Evolutionary conservation across 2,113 vertebrate genomes (phyloP).

Genomic region (Thunnus maccoyii): DNA sequence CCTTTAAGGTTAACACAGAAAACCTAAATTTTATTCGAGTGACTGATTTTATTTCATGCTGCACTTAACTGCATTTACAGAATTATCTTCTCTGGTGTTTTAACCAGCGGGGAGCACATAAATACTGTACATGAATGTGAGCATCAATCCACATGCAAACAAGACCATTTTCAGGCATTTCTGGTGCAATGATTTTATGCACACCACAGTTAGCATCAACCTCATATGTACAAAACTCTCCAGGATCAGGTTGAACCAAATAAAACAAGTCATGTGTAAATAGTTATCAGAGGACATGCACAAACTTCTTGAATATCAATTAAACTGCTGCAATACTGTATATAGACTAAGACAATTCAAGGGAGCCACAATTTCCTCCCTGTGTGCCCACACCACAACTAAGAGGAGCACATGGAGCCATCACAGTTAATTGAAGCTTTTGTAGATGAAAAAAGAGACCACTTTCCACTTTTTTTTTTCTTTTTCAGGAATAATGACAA

Average conservation of each 20-base stretch:
- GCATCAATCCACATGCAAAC: background rate
- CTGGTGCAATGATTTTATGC: background rate
- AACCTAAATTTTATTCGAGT: constrained; percentile 30
- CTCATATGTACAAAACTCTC: background rate
- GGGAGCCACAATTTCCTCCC: constrained; percentile 9
- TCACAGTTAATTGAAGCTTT: constrained; percentile 59
- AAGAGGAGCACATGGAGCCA: constrained; percentile 26
- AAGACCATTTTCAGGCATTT: background rate
- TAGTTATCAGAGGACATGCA: constrained; percentile 5
- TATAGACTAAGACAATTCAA: constrained; percentile 33
- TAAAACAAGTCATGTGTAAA: background rate
- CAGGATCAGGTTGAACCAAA: background rate
- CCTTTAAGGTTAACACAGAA: background rate
- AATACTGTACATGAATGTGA: background rate
- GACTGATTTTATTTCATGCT: constrained; percentile 34
- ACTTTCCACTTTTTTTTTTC: constrained; percentile 2
- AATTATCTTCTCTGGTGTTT: background rate
- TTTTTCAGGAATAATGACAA: constrained; percentile 43
- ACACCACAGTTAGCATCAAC: background rate
- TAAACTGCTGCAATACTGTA: constrained; percentile 25
- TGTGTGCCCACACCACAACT: constrained; percentile 14
- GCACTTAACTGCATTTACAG: constrained; percentile 18
- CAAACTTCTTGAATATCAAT: constrained; percentile 28
- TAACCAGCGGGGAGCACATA: constrained; percentile 10
- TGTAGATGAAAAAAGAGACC: constrained; percentile 35